Conservation (phyloP, 2,113 vertebrate genomes). For the Anseranas semipalmata region DNA sequence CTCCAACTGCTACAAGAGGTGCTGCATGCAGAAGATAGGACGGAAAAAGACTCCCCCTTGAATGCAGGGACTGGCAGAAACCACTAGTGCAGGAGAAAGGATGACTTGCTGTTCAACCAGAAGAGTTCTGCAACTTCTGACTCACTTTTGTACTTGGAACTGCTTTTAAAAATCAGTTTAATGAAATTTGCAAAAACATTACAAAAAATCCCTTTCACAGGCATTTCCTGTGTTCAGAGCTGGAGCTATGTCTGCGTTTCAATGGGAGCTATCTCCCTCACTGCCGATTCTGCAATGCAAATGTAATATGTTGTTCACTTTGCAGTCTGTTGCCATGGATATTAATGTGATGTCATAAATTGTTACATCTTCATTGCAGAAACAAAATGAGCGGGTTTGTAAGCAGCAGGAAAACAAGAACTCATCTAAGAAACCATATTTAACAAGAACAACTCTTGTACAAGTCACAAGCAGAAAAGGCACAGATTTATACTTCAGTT, state of each 20-base stretch:
- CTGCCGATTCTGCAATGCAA: conserved; percentile 52
- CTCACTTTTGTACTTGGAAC: neutral
- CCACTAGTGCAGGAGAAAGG: rapidly evolving
- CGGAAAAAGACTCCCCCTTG: neutral
- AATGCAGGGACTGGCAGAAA: neutral
- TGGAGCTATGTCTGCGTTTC: neutral
- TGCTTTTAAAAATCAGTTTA: neutral
- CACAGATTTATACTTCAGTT: neutral
- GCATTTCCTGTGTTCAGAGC: neutral
- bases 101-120: neutral
- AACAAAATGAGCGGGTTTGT: conserved; percentile 46
- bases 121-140: neutral
- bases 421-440: neutral
- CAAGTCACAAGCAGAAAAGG: neutral
- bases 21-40: neutral
- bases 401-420: conserved; percentile 1
- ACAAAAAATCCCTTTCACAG: neutral
- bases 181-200: neutral
- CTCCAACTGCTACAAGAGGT: neutral
- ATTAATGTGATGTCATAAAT: conserved; percentile 68
- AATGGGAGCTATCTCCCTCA: conserved; percentile 16
- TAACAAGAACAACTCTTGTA: neutral
- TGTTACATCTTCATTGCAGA: conserved; percentile 55
- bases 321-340: conserved; percentile 60
- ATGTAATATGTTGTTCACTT: conserved; percentile 55